Evolutionary conservation across 2,888 invertebrate genomes (phyloP).

Genomic region (Strigamia transsilvanica): DNA sequence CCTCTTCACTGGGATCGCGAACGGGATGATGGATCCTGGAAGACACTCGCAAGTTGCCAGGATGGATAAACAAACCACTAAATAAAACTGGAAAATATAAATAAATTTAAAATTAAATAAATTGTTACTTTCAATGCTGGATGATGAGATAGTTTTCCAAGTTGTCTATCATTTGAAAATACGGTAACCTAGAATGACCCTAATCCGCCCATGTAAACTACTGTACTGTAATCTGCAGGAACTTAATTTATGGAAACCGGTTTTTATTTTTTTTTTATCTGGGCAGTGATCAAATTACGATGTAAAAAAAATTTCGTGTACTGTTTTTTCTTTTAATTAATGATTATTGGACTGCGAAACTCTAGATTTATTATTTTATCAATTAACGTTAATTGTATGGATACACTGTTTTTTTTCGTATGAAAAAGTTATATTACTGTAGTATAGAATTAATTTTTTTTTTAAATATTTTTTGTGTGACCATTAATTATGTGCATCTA

Average conservation of each 20-base stretch:
- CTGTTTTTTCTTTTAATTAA: too few species aligned
- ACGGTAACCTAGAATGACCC: not conserved
- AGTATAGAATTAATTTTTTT: too few species aligned
- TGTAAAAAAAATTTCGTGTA: not conserved
- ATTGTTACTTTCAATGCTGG: not conserved
- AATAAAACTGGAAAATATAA: not conserved
- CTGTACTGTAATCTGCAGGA: not conserved
- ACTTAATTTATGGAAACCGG: not conserved
- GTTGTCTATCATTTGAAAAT: not conserved
- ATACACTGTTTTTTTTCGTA: too few species aligned
- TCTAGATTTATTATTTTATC: too few species aligned
- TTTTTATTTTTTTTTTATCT: not conserved
- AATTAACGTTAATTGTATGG: too few species aligned
- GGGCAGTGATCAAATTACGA: not conserved
- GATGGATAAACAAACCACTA: not conserved
- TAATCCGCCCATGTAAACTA: conserved; percentile 13
- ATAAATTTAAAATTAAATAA: not conserved
- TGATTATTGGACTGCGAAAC: too few species aligned
- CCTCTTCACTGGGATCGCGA: not conserved
- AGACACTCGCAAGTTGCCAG: not conserved
- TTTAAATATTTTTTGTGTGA: too few species aligned
- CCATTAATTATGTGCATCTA: too few species aligned
- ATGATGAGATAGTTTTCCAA: not conserved
- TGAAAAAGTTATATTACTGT: too few species aligned
- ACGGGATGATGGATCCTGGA: not conserved